A percentile compares a stretch with the other conserved stretches of the same genome.
Evolutionary conservation across 2,113 vertebrate species (phyloP).

Genomic region (Centrocercus urophasianus): DNA sequence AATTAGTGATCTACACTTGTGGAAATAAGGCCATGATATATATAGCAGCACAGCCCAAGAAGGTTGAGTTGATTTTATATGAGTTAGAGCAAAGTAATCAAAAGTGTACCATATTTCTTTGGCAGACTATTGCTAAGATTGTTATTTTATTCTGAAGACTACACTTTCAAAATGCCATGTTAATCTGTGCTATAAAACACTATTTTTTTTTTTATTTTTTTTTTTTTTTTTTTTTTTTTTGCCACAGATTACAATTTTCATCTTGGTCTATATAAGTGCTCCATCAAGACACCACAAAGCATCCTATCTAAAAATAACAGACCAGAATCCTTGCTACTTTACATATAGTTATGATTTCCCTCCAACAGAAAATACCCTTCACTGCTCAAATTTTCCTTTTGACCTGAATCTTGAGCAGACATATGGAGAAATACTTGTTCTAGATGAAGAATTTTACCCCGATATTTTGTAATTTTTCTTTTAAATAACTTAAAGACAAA

Average conservation of each 20-base stretch:
- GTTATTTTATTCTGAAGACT: neutral
- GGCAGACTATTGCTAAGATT: neutral
- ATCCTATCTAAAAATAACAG: neutral
- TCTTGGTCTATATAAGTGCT: neutral
- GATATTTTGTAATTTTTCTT: neutral
- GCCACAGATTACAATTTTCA: neutral
- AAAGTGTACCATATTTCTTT: neutral
- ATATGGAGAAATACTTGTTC: neutral
- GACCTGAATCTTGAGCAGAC: neutral
- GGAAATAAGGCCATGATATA: neutral
- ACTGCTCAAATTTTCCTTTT: neutral
- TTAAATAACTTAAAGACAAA: neutral
- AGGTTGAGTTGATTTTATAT: neutral
- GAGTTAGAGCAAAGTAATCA: fast-evolving
- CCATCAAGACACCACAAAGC: neutral
- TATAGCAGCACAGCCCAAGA: neutral
- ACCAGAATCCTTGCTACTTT: neutral
- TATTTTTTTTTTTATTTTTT: neutral
- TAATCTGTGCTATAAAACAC: neutral
- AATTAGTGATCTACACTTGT: neutral
- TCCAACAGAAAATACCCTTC: neutral
- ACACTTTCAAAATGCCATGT: neutral
- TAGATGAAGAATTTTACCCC: neutral
- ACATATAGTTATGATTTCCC: neutral
- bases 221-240: neutral